Base-by-base conservation (phyloP, 2,797 vertebrate genomes). In the Acrossocheilus wenchowensis region DNA sequence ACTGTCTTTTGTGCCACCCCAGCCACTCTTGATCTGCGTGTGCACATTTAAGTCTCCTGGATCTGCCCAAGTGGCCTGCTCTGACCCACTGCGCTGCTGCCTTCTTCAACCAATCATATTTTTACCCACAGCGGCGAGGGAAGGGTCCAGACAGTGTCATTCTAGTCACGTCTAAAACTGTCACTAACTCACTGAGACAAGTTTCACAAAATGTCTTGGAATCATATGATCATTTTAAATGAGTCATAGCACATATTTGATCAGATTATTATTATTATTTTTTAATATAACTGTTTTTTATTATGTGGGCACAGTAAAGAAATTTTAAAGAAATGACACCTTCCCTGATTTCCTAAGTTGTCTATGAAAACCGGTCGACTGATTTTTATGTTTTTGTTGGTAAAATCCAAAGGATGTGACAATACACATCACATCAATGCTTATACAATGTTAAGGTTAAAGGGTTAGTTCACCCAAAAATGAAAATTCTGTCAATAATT, bases 1-100 rank as follows among this genome's bases (percentile, higher is more conserved):
- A 83, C n/a, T 71, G 85, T 81, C 72, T 72, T 87, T 88, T 60
- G 72, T 85, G 62, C 68, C 36, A 39, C 71, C 34, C 11, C 48
- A 80, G 71, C 62, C 62, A 68, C 83, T 77, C 73, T 82, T 82
- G 71, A 85, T 78, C 62, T 81, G 62, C 8, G 23, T 62, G 62
- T 19, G 43, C 83, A 71, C 75, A 85, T 69, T 85, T 60, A 85
- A 73, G 84, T 6, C 78, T 74, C 30, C 43, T 52, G 78, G 78
- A 85, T 80, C 36, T 80, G 7, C 41, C 66, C 41, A 48, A 86
- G 84, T 36, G 41, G 52, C 50, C 68, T 85, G 41, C 66, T n/a
- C 14, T 11, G 66, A 52, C 60, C 64, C 62, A 77, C 43, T 39
- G 34, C 30, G 43, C 43, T 41, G 14, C 30, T 17, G 0, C 60